Conservation (phyloP, 2,113 vertebrate species). For the Oreochromis tanganicae region DNA sequence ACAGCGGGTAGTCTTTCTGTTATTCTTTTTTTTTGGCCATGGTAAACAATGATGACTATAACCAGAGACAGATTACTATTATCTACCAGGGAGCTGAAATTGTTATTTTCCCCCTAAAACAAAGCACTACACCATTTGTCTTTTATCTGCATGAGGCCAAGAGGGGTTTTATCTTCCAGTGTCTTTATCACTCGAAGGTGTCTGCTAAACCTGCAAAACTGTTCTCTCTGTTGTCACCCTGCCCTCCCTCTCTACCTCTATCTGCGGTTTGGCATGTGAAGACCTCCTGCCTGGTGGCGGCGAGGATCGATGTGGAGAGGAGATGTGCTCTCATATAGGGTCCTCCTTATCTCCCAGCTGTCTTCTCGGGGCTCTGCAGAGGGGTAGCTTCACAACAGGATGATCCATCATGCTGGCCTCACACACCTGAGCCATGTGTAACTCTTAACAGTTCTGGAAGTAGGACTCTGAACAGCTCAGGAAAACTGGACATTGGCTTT, state of each 20-base stretch:
- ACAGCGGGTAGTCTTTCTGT: background rate
- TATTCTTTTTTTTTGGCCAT: background rate
- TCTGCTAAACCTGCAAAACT: slow-evolving; percentile 50
- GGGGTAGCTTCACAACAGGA: slow-evolving; percentile 56
- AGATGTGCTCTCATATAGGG: slow-evolving; percentile 51
- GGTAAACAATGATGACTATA: slow-evolving; percentile 4
- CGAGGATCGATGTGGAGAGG: slow-evolving; percentile 57
- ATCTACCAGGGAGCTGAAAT: slow-evolving; percentile 30
- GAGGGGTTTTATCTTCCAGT: slow-evolving; percentile 53
- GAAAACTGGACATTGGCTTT: slow-evolving; percentile 3
- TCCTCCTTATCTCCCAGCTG: slow-evolving; percentile 67
- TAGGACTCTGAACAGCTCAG: background rate
- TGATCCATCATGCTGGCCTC: slow-evolving; percentile 64
- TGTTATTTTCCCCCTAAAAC: slow-evolving; percentile 16
- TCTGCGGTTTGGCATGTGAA: slow-evolving; percentile 61
- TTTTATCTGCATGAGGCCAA: slow-evolving; percentile 12
- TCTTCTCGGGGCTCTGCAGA: slow-evolving; percentile 56
- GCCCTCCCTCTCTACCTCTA: slow-evolving; percentile 25
- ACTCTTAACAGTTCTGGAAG: slow-evolving; percentile 16
- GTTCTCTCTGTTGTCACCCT: slow-evolving; percentile 23
- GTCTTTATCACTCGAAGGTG: slow-evolving; percentile 60
- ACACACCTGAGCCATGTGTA: slow-evolving; percentile 56
- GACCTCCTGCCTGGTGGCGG: slow-evolving; percentile 65
- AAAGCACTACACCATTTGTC: slow-evolving; percentile 22
- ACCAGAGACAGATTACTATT: slow-evolving; percentile 12